Evolutionary conservation across 2,113 vertebrate species (phyloP), one percentile per base, ranked within the genome.

Genomic region (Gymnarchus niloticus): DNA sequence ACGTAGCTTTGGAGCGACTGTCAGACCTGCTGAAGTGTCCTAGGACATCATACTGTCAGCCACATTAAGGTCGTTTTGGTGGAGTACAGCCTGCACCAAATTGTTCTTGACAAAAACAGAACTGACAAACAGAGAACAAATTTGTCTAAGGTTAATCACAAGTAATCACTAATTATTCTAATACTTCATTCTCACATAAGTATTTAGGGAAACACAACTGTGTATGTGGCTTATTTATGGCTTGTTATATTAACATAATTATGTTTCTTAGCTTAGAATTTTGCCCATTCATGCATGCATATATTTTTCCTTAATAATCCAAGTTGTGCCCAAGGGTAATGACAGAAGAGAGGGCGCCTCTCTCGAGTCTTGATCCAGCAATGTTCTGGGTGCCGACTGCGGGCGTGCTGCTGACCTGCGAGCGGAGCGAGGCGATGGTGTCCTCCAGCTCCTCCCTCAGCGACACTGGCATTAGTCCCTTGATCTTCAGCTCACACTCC

Each of bases 381-480:
- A 19, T 19, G 10, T 19, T 14, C 4, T 10, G n/a, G 19, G 33
- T 25, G 33, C 46, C 7, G n/a, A 33, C 48, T 69, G 57, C 44
- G 25, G 83, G 57, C 65, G 44, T 56, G 37, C 41, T 33, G 56
- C 83, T 93, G 94, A 98, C 98, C 98, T 99, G 98, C 87, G 96
- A 95, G 93, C 96, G 97, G 56, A 99, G 94, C 81, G 97, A 98
- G 56, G 91, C 89, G 91, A 99, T 99, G 87, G 96, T 99, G 91
- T 98, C 96, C 93, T 99, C 97, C 61, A 98, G 93, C 65, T 99
- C 96, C 89, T 96, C 93, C 85, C 94, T 93, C 83, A 97, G 87
- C 86, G 96, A 95, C 0, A 92, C 94, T 1, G 98, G 97, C 95
- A 99, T 95, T 92, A 99, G 83, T 56, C 97, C 97, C 92, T 95